phyloP scores from a whole-genome alignment of 2,113 vertebrate species.

The Balaeniceps rex region DNA sequence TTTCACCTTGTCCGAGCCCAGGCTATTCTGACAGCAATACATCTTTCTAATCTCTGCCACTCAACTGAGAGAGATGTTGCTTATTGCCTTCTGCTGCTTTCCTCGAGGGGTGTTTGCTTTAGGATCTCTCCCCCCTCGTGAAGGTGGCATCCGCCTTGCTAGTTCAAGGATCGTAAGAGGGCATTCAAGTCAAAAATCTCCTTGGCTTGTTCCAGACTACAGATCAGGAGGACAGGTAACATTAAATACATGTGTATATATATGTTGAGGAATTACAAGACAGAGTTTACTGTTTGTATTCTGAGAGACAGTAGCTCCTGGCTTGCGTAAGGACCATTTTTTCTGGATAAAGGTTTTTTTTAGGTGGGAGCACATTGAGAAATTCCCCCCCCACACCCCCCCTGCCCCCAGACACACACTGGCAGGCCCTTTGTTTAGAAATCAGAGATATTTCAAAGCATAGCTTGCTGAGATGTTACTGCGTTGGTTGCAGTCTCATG shows the following conservation, averaged over 20 bases:
- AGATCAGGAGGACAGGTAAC: neutral
- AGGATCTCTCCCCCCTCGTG: neutral
- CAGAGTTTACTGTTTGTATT: neutral
- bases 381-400: neutral
- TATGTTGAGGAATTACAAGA: neutral
- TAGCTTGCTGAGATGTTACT: neutral
- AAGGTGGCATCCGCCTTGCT: neutral
- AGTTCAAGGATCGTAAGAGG: neutral
- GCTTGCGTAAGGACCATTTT: neutral
- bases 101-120: too few relatives aligned
- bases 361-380: neutral
- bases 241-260: neutral
- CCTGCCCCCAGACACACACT: fast-evolving
- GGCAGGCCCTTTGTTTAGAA: neutral
- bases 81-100: neutral
- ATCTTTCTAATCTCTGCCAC: neutral
- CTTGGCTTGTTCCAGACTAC: neutral
- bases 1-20: neutral
- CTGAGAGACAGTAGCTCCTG: neutral
- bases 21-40: neutral
- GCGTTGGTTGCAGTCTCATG: neutral
- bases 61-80: neutral
- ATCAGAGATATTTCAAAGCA: neutral
- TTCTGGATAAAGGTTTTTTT: neutral
- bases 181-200: too few relatives aligned